Base-by-base conservation (phyloP, 2,797 vertebrate genomes). In the Hirundo rustica region DNA sequence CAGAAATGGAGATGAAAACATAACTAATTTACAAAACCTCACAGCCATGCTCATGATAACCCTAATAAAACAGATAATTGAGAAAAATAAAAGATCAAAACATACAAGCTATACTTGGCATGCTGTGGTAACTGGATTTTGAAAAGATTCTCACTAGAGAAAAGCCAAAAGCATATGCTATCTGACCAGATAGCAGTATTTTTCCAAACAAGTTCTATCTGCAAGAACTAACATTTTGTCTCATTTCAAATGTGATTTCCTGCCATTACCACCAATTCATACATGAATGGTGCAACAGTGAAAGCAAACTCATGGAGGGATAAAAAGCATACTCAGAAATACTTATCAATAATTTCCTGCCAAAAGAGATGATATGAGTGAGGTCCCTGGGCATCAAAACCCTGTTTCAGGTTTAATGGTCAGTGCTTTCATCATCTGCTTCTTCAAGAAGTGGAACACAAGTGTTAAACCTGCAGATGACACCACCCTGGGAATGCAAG, bases 11-110 rank as follows among this genome's bases (percentile, higher is more conserved):
- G 22, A 79, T 26, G 17, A 72, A 83, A 88, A 67, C 19, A 32
- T 2, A 57, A 9, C 8, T 19, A 44, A 67, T 58, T 62, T 65
- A 89, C 30, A 72, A 75, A 74, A 78, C 8, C 9, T 77, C 54
- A 57, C 6, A 30, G 50, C 9, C 0, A 0, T 1, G 0, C 38
- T 44, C 3, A 4, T 0, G 0, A 42, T 36, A 82, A 85, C 10
- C 14, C 44, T 34, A 73, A 79, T 6, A 76, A 74, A 90, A 81
- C 5, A 30, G 10, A 47, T 32, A 11, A 54, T 4, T 29, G 38
- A 74, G 32, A 83, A 82, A 83, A 91, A 45, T 19, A 45, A 51
- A 84, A 85, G 20, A 9, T 58, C 27, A 50, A 61, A 77, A 23
- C 30, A 72, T 29, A 38, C 9, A 51, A 54, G 7, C 42, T 42